Evolutionary conservation across 2,888 invertebrate genomes (phyloP), one percentile per base, ranked within the genome.

Genomic region (Thecophora atra): DNA sequence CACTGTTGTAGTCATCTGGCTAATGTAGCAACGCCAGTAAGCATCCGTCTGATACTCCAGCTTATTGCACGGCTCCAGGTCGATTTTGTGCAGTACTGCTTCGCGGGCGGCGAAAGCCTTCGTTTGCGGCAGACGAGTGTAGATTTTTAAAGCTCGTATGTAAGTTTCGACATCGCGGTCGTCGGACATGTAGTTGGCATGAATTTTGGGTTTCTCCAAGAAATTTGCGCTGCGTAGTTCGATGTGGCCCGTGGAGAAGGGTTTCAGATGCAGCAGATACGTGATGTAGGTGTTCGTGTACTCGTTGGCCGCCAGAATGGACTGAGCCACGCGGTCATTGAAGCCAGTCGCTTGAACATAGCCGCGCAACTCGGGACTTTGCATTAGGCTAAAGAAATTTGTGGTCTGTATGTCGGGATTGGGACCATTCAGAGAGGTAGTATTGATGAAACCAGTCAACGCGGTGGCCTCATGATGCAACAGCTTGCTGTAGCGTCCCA

Each of bases 11-110:
- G 90, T 89, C 81, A 93, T 92, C 81, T 95, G 94, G 42, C 94
- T 89, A 37, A 94, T 88, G 75, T 92, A 90, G 81, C 96, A 96
- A 79, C 94, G 94, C 94, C 95, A 95, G 81, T 95, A 96, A 65
- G 93, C 93, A 81, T 95, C 94, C 15, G 92, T 91, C 78, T 91
- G 91, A 69, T 93, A 89, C 0, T 87, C 85, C 72, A 90, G 89
- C 15, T 90, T 89, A 72, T 91, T 90, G 80, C 96, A 96, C 0
- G 93, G 93, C 0, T 94, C 94, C 88, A 95, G 89, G 0, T 93
- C 91, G 58, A 93, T 91, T 71, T 90, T 90, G 76, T 94, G 79
- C 3, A 88, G 69, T 21, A 84, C 74, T 0, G 88, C 85, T 24
- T 87, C 85, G 4, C 87, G 79, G 2, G 84, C 79, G 21, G 80